Evolutionary conservation across 2,113 vertebrate genomes (phyloP).

Genomic region (Ceratotherium simum): DNA sequence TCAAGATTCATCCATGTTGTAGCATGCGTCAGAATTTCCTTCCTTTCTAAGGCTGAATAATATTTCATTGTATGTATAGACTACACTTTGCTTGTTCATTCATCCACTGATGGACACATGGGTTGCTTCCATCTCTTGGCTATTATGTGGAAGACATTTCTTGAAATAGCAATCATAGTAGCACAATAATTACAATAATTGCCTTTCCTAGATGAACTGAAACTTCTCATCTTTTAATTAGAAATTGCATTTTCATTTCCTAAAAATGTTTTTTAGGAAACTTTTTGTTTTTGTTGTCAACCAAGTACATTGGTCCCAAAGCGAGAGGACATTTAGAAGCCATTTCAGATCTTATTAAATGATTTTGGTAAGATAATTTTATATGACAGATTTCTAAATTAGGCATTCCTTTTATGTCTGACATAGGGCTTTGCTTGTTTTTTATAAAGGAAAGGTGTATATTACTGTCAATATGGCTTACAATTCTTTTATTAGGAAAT

Average conservation of each 20-base stretch:
- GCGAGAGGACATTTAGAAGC: background rate
- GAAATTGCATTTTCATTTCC: background rate
- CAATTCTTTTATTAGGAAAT: background rate
- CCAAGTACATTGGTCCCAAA: background rate
- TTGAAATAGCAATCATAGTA: conserved; percentile 67
- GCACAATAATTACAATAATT: conserved; percentile 55
- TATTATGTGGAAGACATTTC: conserved; percentile 72
- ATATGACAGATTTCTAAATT: background rate
- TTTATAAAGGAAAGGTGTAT: background rate
- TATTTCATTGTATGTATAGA: background rate
- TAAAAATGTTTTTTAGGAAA: conserved; percentile 15
- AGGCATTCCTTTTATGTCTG: background rate
- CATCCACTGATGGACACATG: background rate
- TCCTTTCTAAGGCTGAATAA: background rate
- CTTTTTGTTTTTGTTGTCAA: conserved; percentile 33
- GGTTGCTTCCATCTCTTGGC: conserved; percentile 70
- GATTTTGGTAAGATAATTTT: background rate
- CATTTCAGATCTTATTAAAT: background rate
- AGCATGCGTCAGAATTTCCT: background rate
- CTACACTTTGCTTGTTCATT: background rate
- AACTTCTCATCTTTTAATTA: conserved; percentile 69
- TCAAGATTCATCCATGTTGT: background rate
- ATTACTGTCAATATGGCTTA: background rate
- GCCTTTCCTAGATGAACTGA: conserved; percentile 66
- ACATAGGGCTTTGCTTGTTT: background rate